Conservation (phyloP, 2,113 vertebrate genomes). For the Candoia aspera region DNA sequence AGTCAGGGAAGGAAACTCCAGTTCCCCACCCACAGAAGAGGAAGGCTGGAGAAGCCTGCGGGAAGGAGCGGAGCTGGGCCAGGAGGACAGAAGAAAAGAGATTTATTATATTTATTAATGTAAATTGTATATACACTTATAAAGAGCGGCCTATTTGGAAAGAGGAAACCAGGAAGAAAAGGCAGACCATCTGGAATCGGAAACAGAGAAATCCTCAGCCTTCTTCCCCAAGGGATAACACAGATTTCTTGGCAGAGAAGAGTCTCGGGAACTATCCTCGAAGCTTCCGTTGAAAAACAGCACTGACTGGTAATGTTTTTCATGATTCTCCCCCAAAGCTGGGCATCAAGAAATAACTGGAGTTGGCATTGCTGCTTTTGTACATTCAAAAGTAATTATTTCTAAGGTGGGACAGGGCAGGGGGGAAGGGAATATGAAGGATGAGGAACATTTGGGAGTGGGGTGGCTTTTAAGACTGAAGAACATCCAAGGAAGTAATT, state of each 20-base stretch:
- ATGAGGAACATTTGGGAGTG: background rate
- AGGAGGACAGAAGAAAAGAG: background rate
- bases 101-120: background rate
- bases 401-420: background rate
- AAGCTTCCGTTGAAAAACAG: background rate
- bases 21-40: conserved; percentile 12
- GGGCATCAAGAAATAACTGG: background rate
- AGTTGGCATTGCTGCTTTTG: background rate
- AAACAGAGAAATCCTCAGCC: background rate
- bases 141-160: background rate
- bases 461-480: background rate
- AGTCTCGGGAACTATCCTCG: background rate
- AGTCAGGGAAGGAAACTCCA: background rate
- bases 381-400: background rate
- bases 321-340: background rate
- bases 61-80: background rate
- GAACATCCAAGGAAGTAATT: background rate
- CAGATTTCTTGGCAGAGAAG: background rate
- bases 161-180: background rate
- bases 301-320: conserved; percentile 19
- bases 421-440: background rate
- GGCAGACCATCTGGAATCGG: too few relatives aligned
- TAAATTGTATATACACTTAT: background rate
- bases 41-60: background rate
- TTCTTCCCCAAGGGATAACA: background rate